Percentiles rank a stretch among this genome's conserved stretches.
Conservation (phyloP, 2,888 invertebrate species). For the Hecatera dysodea region DNA sequence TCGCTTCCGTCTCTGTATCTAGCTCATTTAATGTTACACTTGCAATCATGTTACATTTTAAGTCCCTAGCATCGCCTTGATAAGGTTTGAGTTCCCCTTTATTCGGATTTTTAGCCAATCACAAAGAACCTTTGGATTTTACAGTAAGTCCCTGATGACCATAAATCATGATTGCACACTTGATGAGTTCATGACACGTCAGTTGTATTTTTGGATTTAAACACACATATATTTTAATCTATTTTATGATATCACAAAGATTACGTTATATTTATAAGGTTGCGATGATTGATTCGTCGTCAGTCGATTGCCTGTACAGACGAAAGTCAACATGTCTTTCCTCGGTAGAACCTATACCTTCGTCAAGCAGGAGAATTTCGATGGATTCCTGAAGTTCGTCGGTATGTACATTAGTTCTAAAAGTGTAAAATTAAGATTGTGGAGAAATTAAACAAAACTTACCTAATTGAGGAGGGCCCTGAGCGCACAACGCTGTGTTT, state of each 20-base stretch:
- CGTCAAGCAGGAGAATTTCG: constrained; percentile 71
- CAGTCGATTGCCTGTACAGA: neutral
- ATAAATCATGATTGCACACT: neutral
- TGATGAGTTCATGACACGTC: neutral
- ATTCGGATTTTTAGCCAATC: neutral
- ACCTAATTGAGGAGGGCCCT: no score
- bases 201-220: neutral
- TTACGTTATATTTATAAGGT: constrained; percentile 26
- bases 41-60: neutral
- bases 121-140: neutral
- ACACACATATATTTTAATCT: neutral
- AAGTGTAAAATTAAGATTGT: neutral
- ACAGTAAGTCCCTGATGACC: neutral
- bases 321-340: constrained; percentile 68
- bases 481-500: no score
- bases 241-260: constrained; percentile 10
- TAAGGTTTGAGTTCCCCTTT: neutral
- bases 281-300: neutral
- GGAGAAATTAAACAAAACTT: no score
- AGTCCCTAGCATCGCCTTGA: neutral
- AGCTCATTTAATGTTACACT: neutral
- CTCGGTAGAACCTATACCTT: constrained; percentile 69
- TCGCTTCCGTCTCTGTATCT: neutral
- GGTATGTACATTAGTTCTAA: constrained; percentile 60
- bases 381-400: constrained; percentile 67